phyloP scores from a whole-genome alignment of 2,797 vertebrate genomes.

The Thalassophryne amazonica region DNA sequence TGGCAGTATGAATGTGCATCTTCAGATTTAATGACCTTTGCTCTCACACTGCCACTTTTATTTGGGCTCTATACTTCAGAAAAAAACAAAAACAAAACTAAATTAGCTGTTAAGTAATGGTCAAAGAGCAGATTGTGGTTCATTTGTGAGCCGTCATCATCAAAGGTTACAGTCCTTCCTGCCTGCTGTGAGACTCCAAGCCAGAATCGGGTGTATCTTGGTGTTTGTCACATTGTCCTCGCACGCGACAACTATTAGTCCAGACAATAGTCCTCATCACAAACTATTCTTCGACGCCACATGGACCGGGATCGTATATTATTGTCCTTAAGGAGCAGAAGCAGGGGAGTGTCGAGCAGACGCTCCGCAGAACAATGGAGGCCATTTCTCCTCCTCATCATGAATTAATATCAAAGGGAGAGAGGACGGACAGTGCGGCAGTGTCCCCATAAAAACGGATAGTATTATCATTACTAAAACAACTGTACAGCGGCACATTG shows the following conservation, averaged over 20 bases:
- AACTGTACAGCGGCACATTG: no score
- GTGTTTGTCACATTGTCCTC: constrained; percentile 14
- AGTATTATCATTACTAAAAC: no score
- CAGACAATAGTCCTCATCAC: constrained; percentile 35
- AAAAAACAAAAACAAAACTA: no score
- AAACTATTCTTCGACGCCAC: constrained; percentile 15
- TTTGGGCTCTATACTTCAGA: no score
- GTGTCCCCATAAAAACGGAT: no score
- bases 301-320: constrained; percentile 39
- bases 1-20: no score
- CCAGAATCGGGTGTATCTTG: not conserved
- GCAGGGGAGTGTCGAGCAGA: not conserved
- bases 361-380: constrained; percentile 53
- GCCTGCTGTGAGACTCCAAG: constrained; percentile 21
- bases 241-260: constrained; percentile 41
- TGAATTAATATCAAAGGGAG: constrained; percentile 24
- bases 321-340: constrained; percentile 22
- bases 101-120: no score
- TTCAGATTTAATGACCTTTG: no score
- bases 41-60: no score
- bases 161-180: constrained; percentile 5
- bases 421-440: not conserved
- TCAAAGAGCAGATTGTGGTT: no score
- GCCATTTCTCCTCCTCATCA: constrained; percentile 1
- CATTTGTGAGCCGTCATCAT: no score